Evolutionary conservation across 2,797 vertebrate genomes (phyloP).

Genomic region (Macropus fuliginosus): DNA sequence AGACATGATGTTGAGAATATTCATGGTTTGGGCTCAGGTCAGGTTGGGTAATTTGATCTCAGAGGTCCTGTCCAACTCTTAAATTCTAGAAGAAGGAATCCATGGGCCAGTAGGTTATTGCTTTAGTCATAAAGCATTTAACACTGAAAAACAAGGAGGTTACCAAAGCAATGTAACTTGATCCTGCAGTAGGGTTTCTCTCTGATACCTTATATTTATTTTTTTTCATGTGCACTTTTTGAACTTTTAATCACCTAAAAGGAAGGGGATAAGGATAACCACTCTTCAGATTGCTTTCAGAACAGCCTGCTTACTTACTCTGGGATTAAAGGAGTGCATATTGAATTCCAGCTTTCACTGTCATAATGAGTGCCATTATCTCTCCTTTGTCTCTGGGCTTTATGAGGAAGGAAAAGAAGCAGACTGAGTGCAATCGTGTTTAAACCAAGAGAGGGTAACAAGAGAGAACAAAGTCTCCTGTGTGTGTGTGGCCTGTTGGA

Average conservation of each 20-base stretch:
- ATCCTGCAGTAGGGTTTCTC: constrained; percentile 30
- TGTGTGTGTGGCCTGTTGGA: constrained; percentile 19
- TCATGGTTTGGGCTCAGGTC: background rate
- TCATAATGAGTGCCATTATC: constrained; percentile 8
- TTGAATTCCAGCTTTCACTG: constrained; percentile 42
- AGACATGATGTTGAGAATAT: background rate
- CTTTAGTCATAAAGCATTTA: constrained; percentile 46
- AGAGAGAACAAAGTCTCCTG: constrained; percentile 18
- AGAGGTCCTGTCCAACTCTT: background rate
- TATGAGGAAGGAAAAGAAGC: constrained; percentile 15
- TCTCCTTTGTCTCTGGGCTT: constrained; percentile 21
- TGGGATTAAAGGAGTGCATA: background rate
- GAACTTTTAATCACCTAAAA: constrained; percentile 47
- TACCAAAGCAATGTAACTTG: constrained; percentile 37
- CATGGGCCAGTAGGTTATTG: background rate
- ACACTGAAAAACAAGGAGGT: constrained; percentile 6
- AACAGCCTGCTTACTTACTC: background rate
- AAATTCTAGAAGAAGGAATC: background rate
- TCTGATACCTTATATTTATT: constrained; percentile 31
- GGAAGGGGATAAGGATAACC: constrained; percentile 34
- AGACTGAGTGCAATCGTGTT: constrained; percentile 22
- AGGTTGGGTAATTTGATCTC: background rate
- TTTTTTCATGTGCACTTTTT: constrained; percentile 2
- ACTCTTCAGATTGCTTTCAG: background rate
- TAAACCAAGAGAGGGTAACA: constrained; percentile 38